Evolutionary conservation across 2,888 invertebrate genomes (phyloP).

Genomic region (Troides aeacus): DNA sequence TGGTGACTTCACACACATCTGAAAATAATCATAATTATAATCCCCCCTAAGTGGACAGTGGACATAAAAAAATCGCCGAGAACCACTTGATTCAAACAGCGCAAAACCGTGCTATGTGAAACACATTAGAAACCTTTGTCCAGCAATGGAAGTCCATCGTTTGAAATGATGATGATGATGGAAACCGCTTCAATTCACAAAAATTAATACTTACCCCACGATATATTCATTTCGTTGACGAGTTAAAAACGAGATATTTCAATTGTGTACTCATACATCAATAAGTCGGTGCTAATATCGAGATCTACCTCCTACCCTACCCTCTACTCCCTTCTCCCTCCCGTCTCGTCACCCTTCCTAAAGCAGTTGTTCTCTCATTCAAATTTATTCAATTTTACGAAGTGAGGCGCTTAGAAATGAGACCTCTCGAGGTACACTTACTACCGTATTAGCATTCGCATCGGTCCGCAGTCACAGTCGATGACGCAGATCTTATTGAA

Average conservation of each 20-base stretch:
- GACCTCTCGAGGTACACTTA: constrained; percentile 59
- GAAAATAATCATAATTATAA: too few relatives aligned
- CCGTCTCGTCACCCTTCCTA: not conserved
- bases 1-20: too few relatives aligned
- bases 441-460: constrained; percentile 61
- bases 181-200: too few relatives aligned
- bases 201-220: not conserved
- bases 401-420: constrained; percentile 68
- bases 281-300: not conserved
- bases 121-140: too few relatives aligned
- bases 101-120: too few relatives aligned
- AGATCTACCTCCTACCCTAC: not conserved
- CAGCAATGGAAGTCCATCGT: too few relatives aligned
- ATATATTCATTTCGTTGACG: not conserved
- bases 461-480: constrained; percentile 35
- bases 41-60: too few relatives aligned
- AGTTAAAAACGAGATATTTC: not conserved
- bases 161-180: too few relatives aligned
- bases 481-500: constrained; percentile 26
- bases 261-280: constrained; percentile 11
- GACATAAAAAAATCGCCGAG: too few relatives aligned
- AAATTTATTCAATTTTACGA: constrained; percentile 75
- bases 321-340: not conserved
- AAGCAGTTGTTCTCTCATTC: constrained; percentile 55
- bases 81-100: too few relatives aligned